These are phyloP conservation scores for Ecdyonurus torrentis DNA, from an alignment of 2,888 invertebrate genomes.

Conservation along the genomic window DNA sequence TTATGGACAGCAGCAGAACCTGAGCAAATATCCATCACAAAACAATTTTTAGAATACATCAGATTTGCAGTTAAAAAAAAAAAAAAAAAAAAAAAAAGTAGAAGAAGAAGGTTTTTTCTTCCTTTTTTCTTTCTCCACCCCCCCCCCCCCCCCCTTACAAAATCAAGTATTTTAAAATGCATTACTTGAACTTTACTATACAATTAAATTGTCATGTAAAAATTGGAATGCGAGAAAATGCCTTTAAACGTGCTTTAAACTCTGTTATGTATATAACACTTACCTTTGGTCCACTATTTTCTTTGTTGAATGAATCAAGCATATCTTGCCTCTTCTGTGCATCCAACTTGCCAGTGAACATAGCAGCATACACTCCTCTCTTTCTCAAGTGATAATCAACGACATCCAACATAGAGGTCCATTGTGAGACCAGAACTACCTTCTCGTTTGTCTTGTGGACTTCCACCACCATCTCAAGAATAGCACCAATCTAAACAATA, in stretches of 20 bases:
- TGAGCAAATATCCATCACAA: conserved; percentile 16
- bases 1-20: conserved; percentile 69
- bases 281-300: conserved; percentile 37
- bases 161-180: too few species aligned
- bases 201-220: too few species aligned
- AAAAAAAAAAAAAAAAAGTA: not conserved
- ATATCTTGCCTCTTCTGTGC: conserved; percentile 52
- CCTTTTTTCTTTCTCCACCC: not conserved
- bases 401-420: conserved; percentile 67
- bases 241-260: too few species aligned
- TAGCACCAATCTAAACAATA: conserved; percentile 34
- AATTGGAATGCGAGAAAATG: too few species aligned
- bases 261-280: conserved; percentile 10
- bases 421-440: conserved; percentile 80
- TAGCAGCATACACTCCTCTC: conserved; percentile 35
- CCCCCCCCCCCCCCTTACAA: too few species aligned
- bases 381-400: conserved; percentile 43
- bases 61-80: not conserved
- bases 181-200: too few species aligned
- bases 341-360: conserved; percentile 59
- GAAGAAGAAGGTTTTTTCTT: not conserved
- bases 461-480: conserved; percentile 37
- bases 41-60: not conserved
- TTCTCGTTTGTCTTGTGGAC: conserved; percentile 38
- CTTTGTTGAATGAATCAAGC: conserved; percentile 53